Percentiles rank a stretch among this genome's conserved stretches.
These are phyloP conservation scores for Lytechinus variegatus DNA, from an alignment of 35 echinoderm and acorn worm genomes.

Conservation along the genomic window DNA sequence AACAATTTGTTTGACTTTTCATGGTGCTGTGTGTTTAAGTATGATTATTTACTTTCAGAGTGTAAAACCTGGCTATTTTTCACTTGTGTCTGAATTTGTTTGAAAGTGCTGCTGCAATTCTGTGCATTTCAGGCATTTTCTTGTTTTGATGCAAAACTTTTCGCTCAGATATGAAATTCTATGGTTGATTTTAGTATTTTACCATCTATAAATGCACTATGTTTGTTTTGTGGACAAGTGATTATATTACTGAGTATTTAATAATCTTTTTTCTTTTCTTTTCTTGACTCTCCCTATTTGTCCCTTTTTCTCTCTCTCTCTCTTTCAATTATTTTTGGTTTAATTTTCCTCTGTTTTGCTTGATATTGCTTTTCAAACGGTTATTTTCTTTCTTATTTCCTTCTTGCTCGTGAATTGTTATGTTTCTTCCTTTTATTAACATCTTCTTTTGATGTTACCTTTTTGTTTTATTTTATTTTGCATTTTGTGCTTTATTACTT, in stretches of 20 bases:
- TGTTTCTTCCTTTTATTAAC: not conserved
- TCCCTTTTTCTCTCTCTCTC: not conserved
- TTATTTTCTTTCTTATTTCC: not conserved
- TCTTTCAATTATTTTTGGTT: too few species aligned
- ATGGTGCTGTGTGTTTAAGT: not conserved
- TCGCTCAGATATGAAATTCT: not conserved
- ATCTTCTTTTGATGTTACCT: not conserved
- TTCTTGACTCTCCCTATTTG: slow-evolving; percentile 16
- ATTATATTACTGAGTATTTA: not conserved
- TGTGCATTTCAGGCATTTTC: not conserved
- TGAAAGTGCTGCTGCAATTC: not conserved
- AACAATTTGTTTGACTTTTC: not conserved
- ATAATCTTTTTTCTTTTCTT: slow-evolving; percentile 42
- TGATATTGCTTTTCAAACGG: not conserved
- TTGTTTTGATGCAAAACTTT: not conserved
- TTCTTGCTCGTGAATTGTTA: not conserved
- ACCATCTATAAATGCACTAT: not conserved
- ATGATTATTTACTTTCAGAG: not conserved
- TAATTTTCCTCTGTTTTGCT: not conserved
- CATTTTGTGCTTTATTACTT: not conserved
- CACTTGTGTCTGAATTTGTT: not conserved
- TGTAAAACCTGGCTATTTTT: not conserved
- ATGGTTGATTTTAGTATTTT: not conserved
- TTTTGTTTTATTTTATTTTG: not conserved
- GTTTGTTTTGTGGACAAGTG: not conserved